phyloP scores from a whole-genome alignment of 2,888 invertebrate species.

The Troglohyphantes excavatus region DNA sequence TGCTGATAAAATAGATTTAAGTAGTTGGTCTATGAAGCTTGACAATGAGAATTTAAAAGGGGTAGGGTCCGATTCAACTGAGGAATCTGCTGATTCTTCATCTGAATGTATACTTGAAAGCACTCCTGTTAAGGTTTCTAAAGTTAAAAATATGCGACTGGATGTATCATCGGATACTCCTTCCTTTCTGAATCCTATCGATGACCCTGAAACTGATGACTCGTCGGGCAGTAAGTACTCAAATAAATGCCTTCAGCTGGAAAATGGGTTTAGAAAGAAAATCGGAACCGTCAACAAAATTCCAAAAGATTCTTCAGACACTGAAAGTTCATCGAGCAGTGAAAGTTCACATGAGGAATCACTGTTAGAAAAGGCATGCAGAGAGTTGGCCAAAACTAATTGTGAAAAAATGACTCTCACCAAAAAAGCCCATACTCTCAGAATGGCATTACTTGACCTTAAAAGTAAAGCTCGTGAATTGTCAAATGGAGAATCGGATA shows the following conservation, averaged over 20 bases:
- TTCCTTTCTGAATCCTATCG: not conserved
- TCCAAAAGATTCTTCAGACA: not conserved
- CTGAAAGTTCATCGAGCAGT: constrained; percentile 4
- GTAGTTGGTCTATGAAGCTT: not conserved
- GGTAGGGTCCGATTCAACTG: not conserved
- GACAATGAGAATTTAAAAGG: not conserved
- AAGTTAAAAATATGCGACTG: not conserved
- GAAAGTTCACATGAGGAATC: not conserved
- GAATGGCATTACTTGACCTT: not conserved
- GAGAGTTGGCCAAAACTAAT: not conserved
- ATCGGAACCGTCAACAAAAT: not conserved
- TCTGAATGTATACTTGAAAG: not conserved
- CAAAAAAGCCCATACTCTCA: not conserved
- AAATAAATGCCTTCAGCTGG: not conserved
- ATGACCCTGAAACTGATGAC: not conserved
- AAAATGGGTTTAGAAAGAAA: not conserved
- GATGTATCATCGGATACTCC: not conserved
- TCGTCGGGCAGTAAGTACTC: not conserved
- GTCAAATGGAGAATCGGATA: constrained; percentile 2
- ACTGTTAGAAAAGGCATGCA: not conserved
- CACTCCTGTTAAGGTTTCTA: not conserved
- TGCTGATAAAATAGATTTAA: not conserved
- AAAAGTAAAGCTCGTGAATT: not conserved
- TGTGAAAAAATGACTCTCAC: not conserved
- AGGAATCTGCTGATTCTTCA: not conserved